Conservation (phyloP, 2,797 vertebrate species). For the Somateria mollissima region DNA sequence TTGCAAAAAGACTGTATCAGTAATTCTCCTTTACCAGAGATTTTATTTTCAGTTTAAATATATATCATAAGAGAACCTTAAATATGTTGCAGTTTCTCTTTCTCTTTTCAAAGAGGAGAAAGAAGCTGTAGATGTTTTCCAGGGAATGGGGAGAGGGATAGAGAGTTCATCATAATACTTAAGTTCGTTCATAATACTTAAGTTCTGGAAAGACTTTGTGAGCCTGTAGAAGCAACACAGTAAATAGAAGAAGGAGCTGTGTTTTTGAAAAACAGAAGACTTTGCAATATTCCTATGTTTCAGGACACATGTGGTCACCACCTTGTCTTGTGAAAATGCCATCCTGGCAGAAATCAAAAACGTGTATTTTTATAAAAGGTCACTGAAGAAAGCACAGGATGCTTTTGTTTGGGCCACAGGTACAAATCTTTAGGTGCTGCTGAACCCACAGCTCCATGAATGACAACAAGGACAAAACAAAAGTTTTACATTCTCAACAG, state of each 20-base stretch:
- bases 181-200: background rate
- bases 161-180: background rate
- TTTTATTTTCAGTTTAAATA: background rate
- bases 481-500: background rate
- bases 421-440: conserved; percentile 6
- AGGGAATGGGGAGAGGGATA: background rate
- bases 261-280: background rate
- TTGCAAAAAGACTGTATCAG: background rate
- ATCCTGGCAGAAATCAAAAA: background rate
- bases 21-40: background rate
- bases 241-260: background rate
- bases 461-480: conserved; percentile 27
- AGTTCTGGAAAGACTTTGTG: background rate
- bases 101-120: background rate
- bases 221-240: background rate
- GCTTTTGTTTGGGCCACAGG: conserved; percentile 14
- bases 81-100: background rate
- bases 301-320: background rate
- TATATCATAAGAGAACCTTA: background rate
- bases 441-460: conserved; percentile 9
- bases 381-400: background rate
- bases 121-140: background rate
- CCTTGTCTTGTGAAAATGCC: background rate
- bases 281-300: background rate
- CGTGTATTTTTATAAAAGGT: background rate